Conservation (phyloP, 1,140 invertebrate genomes). For the Mylabris phalerata region DNA sequence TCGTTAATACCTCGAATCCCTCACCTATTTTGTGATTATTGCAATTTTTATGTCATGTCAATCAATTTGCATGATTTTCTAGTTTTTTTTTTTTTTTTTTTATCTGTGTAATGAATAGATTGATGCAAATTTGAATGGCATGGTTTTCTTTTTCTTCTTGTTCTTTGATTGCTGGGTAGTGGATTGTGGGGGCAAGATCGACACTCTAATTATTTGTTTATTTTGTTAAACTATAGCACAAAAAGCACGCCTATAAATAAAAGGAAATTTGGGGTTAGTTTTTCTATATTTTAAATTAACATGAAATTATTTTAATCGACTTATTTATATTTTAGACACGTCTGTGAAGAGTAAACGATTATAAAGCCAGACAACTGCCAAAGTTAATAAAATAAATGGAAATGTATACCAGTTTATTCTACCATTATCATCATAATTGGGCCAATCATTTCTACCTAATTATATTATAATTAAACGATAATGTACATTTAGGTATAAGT, state of each 20-base stretch:
- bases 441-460: too few species aligned
- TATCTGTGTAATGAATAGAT: neutral
- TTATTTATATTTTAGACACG: slow-evolving; percentile 23
- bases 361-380: slow-evolving; percentile 10
- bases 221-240: slow-evolving; percentile 1
- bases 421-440: too few species aligned
- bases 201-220: neutral
- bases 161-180: neutral
- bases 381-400: neutral
- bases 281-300: neutral
- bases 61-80: too few species aligned
- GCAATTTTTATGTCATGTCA: too few species aligned
- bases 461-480: too few species aligned
- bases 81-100: too few species aligned
- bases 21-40: too few species aligned
- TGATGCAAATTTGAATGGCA: neutral
- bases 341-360: slow-evolving; percentile 22
- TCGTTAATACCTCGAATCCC: too few species aligned
- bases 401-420: too few species aligned
- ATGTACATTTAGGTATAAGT: too few species aligned
- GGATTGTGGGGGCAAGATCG: neutral
- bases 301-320: neutral
- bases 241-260: slow-evolving; percentile 12
- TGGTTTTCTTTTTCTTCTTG: neutral
- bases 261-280: slow-evolving; percentile 9